Conservation (phyloP, 2,888 invertebrate genomes). For the Melanostoma mellinum region DNA sequence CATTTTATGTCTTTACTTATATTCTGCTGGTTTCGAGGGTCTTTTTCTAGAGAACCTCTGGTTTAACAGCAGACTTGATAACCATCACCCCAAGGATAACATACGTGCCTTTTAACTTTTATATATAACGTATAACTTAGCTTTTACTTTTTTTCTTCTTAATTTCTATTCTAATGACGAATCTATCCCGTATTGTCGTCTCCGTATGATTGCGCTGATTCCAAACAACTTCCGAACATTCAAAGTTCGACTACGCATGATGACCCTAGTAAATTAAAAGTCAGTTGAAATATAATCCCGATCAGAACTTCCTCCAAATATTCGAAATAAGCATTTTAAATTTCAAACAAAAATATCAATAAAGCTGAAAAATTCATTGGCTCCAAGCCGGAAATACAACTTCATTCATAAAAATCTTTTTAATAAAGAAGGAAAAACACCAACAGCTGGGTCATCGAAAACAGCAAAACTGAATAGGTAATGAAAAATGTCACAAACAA, state of each 20-base stretch:
- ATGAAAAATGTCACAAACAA: constrained; percentile 14
- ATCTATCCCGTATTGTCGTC: no score
- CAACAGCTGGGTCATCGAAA: constrained; percentile 55
- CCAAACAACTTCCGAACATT: not conserved
- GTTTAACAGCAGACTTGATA: no score
- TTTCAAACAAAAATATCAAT: not conserved
- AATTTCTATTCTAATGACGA: no score
- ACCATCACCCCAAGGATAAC: no score
- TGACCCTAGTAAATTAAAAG: constrained; percentile 9
- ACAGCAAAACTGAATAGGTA: constrained; percentile 20
- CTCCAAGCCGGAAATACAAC: constrained; percentile 62
- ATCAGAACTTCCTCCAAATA: no score
- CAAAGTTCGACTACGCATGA: constrained; percentile 24
- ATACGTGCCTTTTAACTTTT: no score
- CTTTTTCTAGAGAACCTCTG: no score
- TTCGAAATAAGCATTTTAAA: constrained; percentile 41
- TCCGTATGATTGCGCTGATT: no score
- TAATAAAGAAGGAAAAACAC: constrained; percentile 3
- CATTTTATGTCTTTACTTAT: no score
- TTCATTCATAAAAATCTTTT: constrained; percentile 63
- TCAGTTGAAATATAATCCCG: not conserved
- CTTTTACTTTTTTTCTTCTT: no score
- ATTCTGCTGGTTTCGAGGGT: no score
- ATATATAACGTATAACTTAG: no score
- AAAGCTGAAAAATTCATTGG: constrained; percentile 38